Conservation (phyloP, 1,140 invertebrate species). For the Ectropis grisescens region DNA sequence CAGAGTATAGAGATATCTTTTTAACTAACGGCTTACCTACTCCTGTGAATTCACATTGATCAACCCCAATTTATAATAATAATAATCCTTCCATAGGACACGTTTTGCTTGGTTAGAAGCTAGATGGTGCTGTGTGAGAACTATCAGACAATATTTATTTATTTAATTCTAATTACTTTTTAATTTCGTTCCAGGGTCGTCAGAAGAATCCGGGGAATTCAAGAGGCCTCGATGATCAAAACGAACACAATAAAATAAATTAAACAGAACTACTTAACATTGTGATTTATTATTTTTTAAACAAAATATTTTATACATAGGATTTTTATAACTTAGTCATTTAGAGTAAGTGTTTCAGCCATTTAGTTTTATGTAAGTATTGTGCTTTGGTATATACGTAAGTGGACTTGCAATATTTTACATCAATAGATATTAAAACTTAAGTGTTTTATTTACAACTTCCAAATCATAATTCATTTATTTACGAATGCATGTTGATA, state of each 20-base stretch:
- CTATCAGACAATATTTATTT: too few relatives aligned
- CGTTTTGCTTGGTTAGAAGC: too few relatives aligned
- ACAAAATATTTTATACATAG: constrained; percentile 7
- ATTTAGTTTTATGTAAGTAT: constrained; percentile 12
- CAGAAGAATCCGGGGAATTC: constrained; percentile 56
- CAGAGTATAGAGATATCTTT: too few relatives aligned
- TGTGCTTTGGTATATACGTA: constrained; percentile 16
- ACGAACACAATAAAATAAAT: constrained; percentile 6
- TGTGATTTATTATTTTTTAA: constrained; percentile 34
- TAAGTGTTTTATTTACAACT: constrained; percentile 15
- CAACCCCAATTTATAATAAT: too few relatives aligned
- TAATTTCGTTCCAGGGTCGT: constrained; percentile 58
- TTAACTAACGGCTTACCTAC: too few relatives aligned
- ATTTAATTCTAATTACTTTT: too few relatives aligned
- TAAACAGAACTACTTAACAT: constrained; percentile 18
- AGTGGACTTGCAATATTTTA: constrained; percentile 36
- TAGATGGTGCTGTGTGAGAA: too few relatives aligned
- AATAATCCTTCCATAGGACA: too few relatives aligned
- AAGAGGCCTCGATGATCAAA: constrained; percentile 45
- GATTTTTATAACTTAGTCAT: constrained; percentile 49
- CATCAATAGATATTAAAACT: constrained; percentile 21
- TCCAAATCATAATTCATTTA: too few relatives aligned
- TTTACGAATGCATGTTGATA: too few relatives aligned
- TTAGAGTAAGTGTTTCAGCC: constrained; percentile 41
- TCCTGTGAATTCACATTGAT: too few relatives aligned